phyloP scores from a whole-genome alignment of 2,797 vertebrate genomes.

The Mus spretus region DNA sequence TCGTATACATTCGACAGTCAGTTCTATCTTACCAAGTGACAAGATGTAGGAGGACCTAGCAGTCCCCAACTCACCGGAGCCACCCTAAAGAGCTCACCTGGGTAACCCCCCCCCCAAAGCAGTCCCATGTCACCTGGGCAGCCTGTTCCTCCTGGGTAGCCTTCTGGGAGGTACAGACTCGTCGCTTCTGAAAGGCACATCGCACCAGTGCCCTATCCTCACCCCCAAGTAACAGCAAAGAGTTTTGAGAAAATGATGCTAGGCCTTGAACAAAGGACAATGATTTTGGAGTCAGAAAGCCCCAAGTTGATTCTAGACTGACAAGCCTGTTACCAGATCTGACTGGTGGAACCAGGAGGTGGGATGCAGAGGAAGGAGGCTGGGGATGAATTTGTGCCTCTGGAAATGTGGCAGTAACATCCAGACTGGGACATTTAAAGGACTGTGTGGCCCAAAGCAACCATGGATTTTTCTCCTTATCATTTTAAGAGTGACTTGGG shows the following conservation, averaged over 20 bases:
- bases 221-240: background rate
- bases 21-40: background rate
- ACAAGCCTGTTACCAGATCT: background rate
- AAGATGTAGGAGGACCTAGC: background rate
- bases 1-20: background rate
- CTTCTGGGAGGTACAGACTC: background rate
- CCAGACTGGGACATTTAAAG: background rate
- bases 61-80: background rate
- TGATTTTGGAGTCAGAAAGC: background rate
- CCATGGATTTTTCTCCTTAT: background rate
- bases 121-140: background rate
- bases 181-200: background rate
- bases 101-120: background rate
- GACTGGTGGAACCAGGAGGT: background rate
- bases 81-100: background rate
- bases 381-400: background rate
- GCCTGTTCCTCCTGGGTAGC: background rate
- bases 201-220: background rate
- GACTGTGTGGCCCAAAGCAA: background rate
- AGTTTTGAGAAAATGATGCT: background rate
- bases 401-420: background rate
- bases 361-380: background rate
- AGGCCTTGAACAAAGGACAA: background rate
- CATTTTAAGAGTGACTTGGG: slow-evolving; percentile 7
- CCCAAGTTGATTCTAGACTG: background rate